These are phyloP conservation scores for Rhamnusium bicolor DNA, from an alignment of 2,888 invertebrate species.

Conservation along the genomic window DNA sequence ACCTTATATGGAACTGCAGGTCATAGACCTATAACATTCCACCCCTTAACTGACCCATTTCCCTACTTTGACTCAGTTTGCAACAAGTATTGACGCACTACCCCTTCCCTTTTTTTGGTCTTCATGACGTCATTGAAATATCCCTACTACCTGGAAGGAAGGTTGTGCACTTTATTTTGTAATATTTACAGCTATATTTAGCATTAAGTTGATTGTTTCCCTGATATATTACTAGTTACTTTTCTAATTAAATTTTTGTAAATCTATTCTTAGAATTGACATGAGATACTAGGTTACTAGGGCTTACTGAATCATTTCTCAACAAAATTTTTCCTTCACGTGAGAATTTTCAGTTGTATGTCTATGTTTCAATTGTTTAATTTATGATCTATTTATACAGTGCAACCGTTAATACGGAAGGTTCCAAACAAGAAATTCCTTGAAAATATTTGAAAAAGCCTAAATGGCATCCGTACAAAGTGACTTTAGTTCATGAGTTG, in stretches of 20 bases:
- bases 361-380: too few species aligned
- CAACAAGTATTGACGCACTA: conserved; percentile 72
- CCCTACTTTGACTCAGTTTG: conserved; percentile 71
- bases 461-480: too few species aligned
- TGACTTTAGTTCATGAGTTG: too few species aligned
- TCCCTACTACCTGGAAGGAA: conserved; percentile 32
- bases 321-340: too few species aligned
- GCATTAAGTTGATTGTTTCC: background rate
- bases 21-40: conserved; percentile 62
- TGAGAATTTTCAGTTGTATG: too few species aligned
- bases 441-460: too few species aligned
- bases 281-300: too few species aligned
- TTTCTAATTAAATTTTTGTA: background rate
- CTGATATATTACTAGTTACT: background rate
- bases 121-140: conserved; percentile 69
- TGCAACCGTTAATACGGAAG: too few species aligned
- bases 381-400: too few species aligned
- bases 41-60: conserved; percentile 67
- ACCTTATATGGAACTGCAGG: conserved; percentile 64
- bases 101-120: conserved; percentile 59
- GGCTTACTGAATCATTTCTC: too few species aligned
- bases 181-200: conserved; percentile 29
- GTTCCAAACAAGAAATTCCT: too few species aligned
- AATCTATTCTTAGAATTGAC: too few species aligned
- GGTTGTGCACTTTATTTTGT: conserved; percentile 28